Conservation (phyloP, 2,888 invertebrate species). For the Sarcophaga rosellei region DNA sequence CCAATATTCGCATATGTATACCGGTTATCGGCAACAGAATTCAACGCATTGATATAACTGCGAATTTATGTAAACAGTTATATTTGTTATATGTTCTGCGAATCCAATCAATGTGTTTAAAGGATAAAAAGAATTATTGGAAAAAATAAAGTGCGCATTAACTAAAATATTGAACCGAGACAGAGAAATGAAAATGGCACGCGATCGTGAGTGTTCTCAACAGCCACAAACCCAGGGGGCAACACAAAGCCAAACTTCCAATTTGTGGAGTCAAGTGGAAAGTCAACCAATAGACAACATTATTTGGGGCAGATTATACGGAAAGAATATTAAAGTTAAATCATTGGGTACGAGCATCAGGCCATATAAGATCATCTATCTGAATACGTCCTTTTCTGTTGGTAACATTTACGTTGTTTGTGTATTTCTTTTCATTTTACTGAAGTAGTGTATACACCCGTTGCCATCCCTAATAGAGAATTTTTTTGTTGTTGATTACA, state of each 20-base stretch:
- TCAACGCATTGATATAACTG: conserved; percentile 44
- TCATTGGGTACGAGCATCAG: conserved; percentile 79
- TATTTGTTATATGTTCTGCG: conserved; percentile 4
- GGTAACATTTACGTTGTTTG: conserved; percentile 74
- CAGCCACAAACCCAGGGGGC: conserved; percentile 73
- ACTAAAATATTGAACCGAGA: too few relatives aligned
- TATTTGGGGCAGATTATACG: conserved; percentile 80
- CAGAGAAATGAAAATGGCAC: conserved; percentile 72
- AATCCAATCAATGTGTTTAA: neutral
- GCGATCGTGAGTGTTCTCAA: conserved; percentile 70
- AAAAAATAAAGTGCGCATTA: neutral
- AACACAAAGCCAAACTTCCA: conserved; percentile 78
- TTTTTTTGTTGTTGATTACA: neutral
- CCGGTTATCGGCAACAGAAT: conserved; percentile 1
- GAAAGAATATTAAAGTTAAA: conserved; percentile 79
- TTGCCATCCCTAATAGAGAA: conserved; percentile 24
- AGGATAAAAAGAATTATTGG: neutral
- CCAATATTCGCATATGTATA: neutral
- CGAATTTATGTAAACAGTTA: conserved; percentile 55
- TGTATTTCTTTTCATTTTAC: conserved; percentile 8
- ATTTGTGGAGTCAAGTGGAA: conserved; percentile 79
- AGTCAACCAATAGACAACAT: conserved; percentile 80
- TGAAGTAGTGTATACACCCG: neutral
- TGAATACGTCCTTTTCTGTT: conserved; percentile 76
- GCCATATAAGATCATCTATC: conserved; percentile 75